Percentiles rank a stretch among this genome's conserved stretches.
Conservation (phyloP, 2,888 invertebrate genomes). For the Diplazon laetatorius region DNA sequence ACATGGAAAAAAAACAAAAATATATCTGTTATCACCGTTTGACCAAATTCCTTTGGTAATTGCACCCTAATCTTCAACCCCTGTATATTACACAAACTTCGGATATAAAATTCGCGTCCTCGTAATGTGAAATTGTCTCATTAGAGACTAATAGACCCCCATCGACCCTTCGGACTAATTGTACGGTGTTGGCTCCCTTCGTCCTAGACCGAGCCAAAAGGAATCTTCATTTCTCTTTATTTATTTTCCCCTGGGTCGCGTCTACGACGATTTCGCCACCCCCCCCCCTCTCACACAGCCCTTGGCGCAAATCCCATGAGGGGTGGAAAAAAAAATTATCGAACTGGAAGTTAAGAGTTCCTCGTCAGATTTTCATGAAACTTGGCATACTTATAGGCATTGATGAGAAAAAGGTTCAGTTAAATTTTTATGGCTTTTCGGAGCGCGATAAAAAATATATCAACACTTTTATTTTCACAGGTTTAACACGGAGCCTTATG, state of each 20-base stretch:
- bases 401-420: no score
- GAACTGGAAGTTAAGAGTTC: no score
- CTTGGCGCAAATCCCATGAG: background rate
- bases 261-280: background rate
- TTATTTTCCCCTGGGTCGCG: background rate
- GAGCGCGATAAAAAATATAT: no score
- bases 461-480: no score
- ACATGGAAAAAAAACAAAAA: no score
- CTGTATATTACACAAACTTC: background rate
- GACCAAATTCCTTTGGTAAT: constrained; percentile 31
- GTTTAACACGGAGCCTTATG: no score
- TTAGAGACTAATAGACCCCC: constrained; percentile 28
- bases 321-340: constrained; percentile 23
- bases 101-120: background rate
- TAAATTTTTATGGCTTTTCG: no score
- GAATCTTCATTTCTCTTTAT: background rate
- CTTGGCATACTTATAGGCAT: no score
- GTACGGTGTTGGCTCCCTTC: constrained; percentile 22
- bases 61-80: background rate
- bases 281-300: background rate
- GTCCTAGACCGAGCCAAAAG: constrained; percentile 17
- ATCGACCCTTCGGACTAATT: background rate
- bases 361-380: no score
- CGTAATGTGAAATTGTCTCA: constrained; percentile 5
- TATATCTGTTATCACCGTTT: constrained; percentile 1